phyloP scores from a whole-genome alignment of 2,113 vertebrate species.

The Mesocricetus auratus region DNA sequence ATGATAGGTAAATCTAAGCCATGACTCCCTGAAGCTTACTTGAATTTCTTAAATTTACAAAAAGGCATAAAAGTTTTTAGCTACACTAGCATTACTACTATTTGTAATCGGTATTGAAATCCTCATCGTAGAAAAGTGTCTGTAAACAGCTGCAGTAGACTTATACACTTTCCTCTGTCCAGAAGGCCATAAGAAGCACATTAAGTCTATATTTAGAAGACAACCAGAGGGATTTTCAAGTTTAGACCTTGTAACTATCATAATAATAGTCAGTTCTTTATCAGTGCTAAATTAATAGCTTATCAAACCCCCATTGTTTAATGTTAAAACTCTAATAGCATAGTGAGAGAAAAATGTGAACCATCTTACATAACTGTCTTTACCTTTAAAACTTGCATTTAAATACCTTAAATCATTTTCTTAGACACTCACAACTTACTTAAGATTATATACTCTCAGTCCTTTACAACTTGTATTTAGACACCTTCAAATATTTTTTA shows the following conservation, averaged over 20 bases:
- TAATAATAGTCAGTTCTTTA: neutral
- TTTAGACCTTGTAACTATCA: neutral
- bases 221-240: neutral
- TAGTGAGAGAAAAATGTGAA: neutral
- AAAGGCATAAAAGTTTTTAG: neutral
- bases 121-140: neutral
- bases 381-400: neutral
- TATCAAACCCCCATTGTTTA: neutral
- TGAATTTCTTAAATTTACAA: neutral
- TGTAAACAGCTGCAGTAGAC: neutral
- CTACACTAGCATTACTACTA: neutral
- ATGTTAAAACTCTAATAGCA: neutral
- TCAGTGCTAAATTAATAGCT: neutral
- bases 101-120: neutral
- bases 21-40: neutral
- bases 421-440: neutral
- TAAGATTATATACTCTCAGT: neutral
- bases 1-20: neutral
- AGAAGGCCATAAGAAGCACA: neutral
- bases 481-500: neutral
- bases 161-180: neutral
- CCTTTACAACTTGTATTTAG: neutral
- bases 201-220: neutral
- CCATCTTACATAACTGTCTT: neutral
- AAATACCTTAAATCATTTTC: neutral